phyloP scores from a whole-genome alignment of 2,888 invertebrate genomes.

The Keiferia lycopersicella region DNA sequence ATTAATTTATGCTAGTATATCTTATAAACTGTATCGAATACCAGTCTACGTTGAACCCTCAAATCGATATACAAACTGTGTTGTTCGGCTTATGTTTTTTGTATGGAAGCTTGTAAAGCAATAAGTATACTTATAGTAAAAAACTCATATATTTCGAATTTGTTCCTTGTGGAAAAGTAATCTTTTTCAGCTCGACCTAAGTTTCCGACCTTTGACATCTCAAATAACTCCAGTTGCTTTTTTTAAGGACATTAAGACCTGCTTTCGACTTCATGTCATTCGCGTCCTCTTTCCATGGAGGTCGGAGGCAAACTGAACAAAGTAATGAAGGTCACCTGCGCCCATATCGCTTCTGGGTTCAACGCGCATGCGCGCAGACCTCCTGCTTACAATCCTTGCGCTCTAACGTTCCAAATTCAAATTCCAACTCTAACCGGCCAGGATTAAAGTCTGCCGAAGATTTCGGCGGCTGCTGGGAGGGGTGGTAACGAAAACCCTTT shows the following conservation, averaged over 20 bases:
- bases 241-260: too few species aligned
- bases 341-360: conserved; percentile 57
- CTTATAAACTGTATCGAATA: too few species aligned
- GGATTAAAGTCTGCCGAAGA: background rate
- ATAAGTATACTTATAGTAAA: too few species aligned
- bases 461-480: background rate
- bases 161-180: too few species aligned
- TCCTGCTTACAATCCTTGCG: background rate
- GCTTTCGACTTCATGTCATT: background rate
- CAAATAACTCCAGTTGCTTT: too few species aligned
- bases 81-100: background rate
- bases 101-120: too few species aligned
- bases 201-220: too few species aligned
- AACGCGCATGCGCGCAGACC: conserved; percentile 54
- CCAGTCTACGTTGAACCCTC: too few species aligned
- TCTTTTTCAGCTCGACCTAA: too few species aligned
- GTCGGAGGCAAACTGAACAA: conserved; percentile 43
- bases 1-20: too few species aligned
- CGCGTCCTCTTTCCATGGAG: conserved; percentile 35
- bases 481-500: conserved; percentile 23
- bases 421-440: background rate
- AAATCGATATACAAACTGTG: background rate
- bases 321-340: conserved; percentile 50
- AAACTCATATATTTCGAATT: too few species aligned
- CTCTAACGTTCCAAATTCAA: background rate